Percentiles rank a stretch among this genome's conserved stretches.
phyloP scores from a whole-genome alignment of 2,113 vertebrate species.

The Alethe castanea region DNA sequence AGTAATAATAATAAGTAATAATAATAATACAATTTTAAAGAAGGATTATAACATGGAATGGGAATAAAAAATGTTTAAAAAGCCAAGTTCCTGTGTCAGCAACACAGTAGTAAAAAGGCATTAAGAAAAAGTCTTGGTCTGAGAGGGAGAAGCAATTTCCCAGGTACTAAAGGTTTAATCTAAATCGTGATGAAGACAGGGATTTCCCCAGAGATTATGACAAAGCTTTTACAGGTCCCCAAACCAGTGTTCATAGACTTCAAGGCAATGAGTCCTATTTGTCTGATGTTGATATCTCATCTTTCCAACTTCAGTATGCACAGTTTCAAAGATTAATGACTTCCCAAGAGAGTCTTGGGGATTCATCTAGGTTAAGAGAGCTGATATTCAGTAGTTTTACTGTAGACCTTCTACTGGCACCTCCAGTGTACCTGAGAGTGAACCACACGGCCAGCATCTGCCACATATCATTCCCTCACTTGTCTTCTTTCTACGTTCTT shows the following conservation, averaged over 20 bases:
- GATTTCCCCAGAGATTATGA: neutral
- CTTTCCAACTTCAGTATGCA: neutral
- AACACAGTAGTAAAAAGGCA: neutral
- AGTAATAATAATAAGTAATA: neutral
- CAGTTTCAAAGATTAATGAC: neutral
- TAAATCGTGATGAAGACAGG: neutral
- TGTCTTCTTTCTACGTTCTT: neutral
- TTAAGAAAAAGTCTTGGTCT: neutral
- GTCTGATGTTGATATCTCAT: neutral
- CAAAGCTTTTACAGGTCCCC: neutral
- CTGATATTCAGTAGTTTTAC: neutral
- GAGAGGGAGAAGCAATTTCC: neutral
- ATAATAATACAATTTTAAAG: neutral
- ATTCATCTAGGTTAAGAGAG: neutral
- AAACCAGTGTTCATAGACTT: neutral
- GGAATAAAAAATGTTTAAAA: neutral
- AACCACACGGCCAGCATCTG: neutral
- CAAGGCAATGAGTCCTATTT: neutral
- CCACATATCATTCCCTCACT: neutral
- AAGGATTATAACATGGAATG: neutral
- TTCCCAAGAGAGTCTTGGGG: neutral
- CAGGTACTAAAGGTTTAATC: neutral
- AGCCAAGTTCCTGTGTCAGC: neutral
- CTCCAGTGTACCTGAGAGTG: neutral
- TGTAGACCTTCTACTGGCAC: neutral